Base-by-base conservation (phyloP, 2,113 vertebrate species). In the Paedocypris sp. region DNA sequence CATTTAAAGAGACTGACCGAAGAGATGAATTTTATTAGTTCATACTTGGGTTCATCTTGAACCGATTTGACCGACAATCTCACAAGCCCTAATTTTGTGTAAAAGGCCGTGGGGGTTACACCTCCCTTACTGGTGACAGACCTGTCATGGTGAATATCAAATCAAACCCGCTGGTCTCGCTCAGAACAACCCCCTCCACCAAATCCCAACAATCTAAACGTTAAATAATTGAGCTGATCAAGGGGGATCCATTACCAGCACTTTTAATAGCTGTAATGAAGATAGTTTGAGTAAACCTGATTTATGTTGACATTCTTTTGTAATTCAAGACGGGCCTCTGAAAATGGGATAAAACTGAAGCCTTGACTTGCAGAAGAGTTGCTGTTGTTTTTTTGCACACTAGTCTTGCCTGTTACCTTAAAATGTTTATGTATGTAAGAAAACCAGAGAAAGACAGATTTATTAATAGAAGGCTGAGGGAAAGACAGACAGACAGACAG, bases 221-320 rank as follows among this genome's bases (percentile, higher is more conserved):
- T 11, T 62, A 19, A 52, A 70, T 66, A 57, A 70, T 70, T 43
- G 12, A 70, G 50, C 11, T 13, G 49, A 63, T 64, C 61, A 50
- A 46, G 18, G 47, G 11, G 60, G 53, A 65, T 74, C 69, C 15
- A 49, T 67, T 70, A 68, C 60, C 38, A 29, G 32, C 52, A 7
- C 36, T 61, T 61, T 45, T 58, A 58, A 54, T 66, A 52, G 46
- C 50, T 38, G 31, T 59, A 35, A 45, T 36, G 47, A 66, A 1
- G 15, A 64, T 28, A 29, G 33, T 64, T 38, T 6, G 29, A 29
- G 31, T 39, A 16, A 46, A 64, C 16, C 23, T 8, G 50, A 29
- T 53, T 63, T 41, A 10, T n/a, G 38, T 12, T 11, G 25, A 26
- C 35, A 19, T 23, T 13, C 58, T 48, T 47, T 18, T 15, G 31